Evolutionary conservation across 2,888 invertebrate species (phyloP), one percentile per base, ranked within the genome.

Genomic region (Craniophora ligustri): DNA sequence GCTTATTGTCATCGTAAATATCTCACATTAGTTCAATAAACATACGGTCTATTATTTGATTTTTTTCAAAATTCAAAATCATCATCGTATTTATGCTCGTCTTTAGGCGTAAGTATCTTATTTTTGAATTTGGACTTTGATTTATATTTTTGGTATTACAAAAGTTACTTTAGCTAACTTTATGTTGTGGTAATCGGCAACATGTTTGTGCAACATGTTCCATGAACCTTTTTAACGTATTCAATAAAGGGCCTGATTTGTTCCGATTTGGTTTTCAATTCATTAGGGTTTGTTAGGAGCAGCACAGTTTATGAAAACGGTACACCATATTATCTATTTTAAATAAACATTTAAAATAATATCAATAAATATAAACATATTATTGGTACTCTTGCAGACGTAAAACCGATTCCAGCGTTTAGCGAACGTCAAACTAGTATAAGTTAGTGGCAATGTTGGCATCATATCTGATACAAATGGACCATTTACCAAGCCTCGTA

Each of bases 401-500:
- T 32, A 13, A 65, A 51, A 40, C 6, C 10, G 10, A 10, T 5
- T 14, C 32, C 2, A 41, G 35, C 46, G 18, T 36, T 58, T 36
- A 46, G 16, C 7, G 13, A 7, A 36, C 18, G 15, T 31, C 30
- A 32, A 67, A 30, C 8, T 7, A 21, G 7, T 23, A 40, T 30
- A 45, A 11, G 34, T 36, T 44, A 35, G 21, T 16, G 10, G n/a
- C 6, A 38, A n/a, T 35, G 23, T 70, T 62, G 67, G 70, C 73
- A 60, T 47, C 10, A 26, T 26, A 30, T 49, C 49, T 34, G 18
- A 35, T 42, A 50, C 50, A 54, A 73, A 60, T 57, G 28, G 42
- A 23, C 50, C 26, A 58, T 51, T 65, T 62, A 66, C 53, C 15
- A 46, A 44, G 58, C 42, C 48, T 53, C 53, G 38, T 59, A 39